Percentiles rank a stretch among this genome's conserved stretches.
These are phyloP conservation scores for Riparia riparia DNA, from an alignment of 2,113 vertebrate genomes.

Conservation along the genomic window DNA sequence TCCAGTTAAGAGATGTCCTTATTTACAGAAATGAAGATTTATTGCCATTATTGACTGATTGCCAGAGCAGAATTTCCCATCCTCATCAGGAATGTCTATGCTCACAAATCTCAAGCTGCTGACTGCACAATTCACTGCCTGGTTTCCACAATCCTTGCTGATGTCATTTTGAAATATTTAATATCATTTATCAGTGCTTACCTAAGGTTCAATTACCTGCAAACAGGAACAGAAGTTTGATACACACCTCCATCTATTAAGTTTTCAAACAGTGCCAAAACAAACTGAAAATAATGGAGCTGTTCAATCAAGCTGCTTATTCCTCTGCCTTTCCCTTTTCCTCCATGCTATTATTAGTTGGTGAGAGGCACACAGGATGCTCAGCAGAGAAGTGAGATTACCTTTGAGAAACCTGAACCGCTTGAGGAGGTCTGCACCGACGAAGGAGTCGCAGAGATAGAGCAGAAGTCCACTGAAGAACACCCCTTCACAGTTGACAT, in stretches of 20 bases:
- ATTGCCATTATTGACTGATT: background rate
- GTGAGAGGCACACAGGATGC: background rate
- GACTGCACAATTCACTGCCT: background rate
- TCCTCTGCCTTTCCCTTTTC: background rate
- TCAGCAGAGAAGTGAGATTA: constrained; percentile 51
- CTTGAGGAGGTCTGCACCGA: constrained; percentile 92
- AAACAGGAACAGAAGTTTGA: background rate
- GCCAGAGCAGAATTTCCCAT: background rate
- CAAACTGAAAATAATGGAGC: background rate
- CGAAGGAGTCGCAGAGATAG: constrained; percentile 97
- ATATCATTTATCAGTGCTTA: background rate
- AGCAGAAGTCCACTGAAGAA: constrained; percentile 95
- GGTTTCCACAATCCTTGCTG: background rate
- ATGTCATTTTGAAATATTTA: background rate
- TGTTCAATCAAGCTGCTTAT: background rate
- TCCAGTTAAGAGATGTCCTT: background rate
- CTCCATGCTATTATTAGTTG: background rate
- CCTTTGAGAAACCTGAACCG: constrained; percentile 96
- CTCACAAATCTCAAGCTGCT: background rate
- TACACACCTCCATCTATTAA: background rate
- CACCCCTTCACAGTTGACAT: constrained; percentile 88
- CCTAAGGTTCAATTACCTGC: background rate
- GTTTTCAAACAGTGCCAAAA: background rate
- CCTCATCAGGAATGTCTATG: background rate
- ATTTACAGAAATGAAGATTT: background rate